Evolutionary conservation across 2,113 vertebrate genomes (phyloP), one percentile per base, ranked within the genome.

Genomic region (Thamnaconus septentrionalis): DNA sequence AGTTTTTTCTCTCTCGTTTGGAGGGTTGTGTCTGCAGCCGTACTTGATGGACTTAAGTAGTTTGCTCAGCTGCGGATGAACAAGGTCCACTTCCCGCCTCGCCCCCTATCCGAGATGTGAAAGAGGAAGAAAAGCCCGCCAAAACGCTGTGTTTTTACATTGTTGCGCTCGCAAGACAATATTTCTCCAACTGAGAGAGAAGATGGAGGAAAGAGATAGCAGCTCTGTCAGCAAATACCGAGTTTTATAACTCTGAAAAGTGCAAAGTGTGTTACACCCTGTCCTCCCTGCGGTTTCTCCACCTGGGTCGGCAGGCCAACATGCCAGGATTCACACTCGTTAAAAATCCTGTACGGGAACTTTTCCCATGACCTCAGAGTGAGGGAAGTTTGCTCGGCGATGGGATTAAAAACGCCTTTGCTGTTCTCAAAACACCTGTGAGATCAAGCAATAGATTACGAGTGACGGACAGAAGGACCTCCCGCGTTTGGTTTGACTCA

Each of bases 21-120:
- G 68, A 78, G 82, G 78, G 79, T 79, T 73, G 64, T 75, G 75
- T 83, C 82, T 78, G 71, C 72, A 64, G 72, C 67, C 67, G 74
- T 82, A 84, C 72, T 72, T 81, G 79, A 81, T 67, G 48, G 88
- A 90, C 84, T 89, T 86, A 84, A 87, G 69, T 86, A 88, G 91
- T 92, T 92, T 90, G 86, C 75, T 88, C 89, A 92, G 90, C 88
- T 92, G 89, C 55, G 78, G 85, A 78, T 75, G 85, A 78, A 87
- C 86, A 87, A 76, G 79, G 70, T 79, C 70, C 40, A 66, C 82
- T 86, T 88, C 84, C 79, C 66, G 58, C 82, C 66, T 63, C 78
- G 66, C 66, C 76, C 18, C 18, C 18, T 31, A 54, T 81, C 74
- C 71, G 63, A 64, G 69, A 78, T 82, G 76, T 69, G 76, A 12